Evolutionary conservation across 2,888 invertebrate genomes (phyloP).

Genomic region (Amphiduros pacificus): DNA sequence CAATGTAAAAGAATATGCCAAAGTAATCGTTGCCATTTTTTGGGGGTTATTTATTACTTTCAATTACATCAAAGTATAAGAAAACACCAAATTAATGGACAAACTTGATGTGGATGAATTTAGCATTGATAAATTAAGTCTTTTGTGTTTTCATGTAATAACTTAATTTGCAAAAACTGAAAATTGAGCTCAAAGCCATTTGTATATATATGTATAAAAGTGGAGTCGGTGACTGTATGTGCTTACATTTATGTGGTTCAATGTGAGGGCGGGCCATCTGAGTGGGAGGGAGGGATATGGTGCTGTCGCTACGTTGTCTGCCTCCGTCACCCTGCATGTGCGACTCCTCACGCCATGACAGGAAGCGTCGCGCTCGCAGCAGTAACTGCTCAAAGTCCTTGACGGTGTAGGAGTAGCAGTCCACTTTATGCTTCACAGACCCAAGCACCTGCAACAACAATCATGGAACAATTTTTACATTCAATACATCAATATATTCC

Average conservation of each 20-base stretch:
- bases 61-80: too few species aligned
- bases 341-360: constrained; percentile 58
- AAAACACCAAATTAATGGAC: too few species aligned
- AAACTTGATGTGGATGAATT: too few species aligned
- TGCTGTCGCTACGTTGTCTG: constrained; percentile 12
- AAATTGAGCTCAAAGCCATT: too few species aligned
- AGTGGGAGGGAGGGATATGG: constrained; percentile 5
- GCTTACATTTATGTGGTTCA: constrained; percentile 3
- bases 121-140: too few species aligned
- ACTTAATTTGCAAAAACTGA: too few species aligned
- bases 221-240: too few species aligned
- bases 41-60: too few species aligned
- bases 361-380: constrained; percentile 76
- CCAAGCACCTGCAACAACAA: constrained; percentile 69
- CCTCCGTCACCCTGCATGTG: not conserved
- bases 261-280: not conserved
- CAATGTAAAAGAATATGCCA: too few species aligned
- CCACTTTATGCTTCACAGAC: constrained; percentile 82
- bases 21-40: too few species aligned
- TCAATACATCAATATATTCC: not conserved
- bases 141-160: too few species aligned
- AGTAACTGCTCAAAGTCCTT: constrained; percentile 67
- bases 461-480: not conserved
- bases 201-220: too few species aligned
- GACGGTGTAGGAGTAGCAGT: constrained; percentile 65